Evolutionary conservation across 2,797 vertebrate species (phyloP).

Genomic region (Rhabdomys pumilio): DNA sequence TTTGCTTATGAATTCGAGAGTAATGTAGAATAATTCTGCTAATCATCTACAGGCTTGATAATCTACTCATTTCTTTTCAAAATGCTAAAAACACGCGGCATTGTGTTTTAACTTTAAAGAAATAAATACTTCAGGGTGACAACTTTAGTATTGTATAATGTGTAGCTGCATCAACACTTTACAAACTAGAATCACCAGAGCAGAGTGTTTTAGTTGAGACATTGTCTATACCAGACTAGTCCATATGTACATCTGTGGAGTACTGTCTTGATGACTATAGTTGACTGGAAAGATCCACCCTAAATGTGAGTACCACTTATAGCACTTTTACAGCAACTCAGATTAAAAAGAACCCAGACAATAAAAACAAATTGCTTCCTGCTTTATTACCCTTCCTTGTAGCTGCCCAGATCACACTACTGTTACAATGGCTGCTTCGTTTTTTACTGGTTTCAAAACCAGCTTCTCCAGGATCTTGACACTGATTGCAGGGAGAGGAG

Average conservation of each 20-base stretch:
- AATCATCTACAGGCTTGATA: not conserved
- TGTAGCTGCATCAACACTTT: not conserved
- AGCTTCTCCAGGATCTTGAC: not conserved
- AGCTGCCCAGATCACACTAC: not conserved
- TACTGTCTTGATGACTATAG: too few relatives aligned
- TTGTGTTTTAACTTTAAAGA: not conserved
- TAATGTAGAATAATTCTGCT: not conserved
- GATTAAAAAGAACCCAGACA: not conserved
- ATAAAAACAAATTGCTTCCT: too few relatives aligned
- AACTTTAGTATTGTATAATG: not conserved
- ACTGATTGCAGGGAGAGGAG: not conserved
- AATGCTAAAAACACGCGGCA: not conserved
- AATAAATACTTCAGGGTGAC: not conserved
- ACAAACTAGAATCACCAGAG: too few relatives aligned
- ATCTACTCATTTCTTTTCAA: not conserved
- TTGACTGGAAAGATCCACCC: not conserved
- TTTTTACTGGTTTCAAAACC: too few relatives aligned
- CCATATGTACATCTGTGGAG: not conserved
- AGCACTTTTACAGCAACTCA: too few relatives aligned
- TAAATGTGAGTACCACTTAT: not conserved
- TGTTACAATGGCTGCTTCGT: not conserved
- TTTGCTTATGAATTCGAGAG: slow-evolving; percentile 28
- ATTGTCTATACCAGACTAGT: not conserved
- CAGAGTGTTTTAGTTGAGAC: not conserved
- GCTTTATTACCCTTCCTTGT: not conserved